Evolutionary conservation across 2,797 vertebrate species (phyloP), one percentile per base, ranked within the genome.

Genomic region (Tokudaia muenninki): DNA sequence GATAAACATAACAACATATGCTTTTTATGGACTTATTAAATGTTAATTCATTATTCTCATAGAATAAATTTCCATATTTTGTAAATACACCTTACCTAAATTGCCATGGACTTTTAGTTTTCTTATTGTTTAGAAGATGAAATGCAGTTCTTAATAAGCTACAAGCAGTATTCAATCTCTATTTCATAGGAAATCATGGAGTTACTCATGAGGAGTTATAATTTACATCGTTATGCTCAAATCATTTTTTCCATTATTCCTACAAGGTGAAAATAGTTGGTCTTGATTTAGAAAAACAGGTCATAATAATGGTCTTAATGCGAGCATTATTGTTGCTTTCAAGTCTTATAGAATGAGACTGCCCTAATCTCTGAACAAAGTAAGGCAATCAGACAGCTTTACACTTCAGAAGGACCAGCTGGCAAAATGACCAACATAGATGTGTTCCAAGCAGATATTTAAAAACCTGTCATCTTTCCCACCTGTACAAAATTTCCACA

Each of bases 271-370:
- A 91, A 93, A 94, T 94, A 91, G 89, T 93, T 94, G 47, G 67
- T 78, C 52, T 82, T 93, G 84, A 95, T 93, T 97, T 93, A 24
- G 34, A 83, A 97, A 96, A 96, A 70, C 63, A 89, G 34, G n/a
- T 84, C 78, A 50, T 80, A 91, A 89, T 83, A 90, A 93, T 59
- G 31, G 91, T 91, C 91, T 90, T 90, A 96, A 92, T 97, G 55
- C 37, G 55, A 83, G 63, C 52, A 90, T 95, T 70, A 88, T 41
- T 77, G 50, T 80, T 41, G 47, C 11, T 88, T 88, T 92, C 70
- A 88, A 95, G 26, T 47, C 70, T 44, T 90, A 83, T 2, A 22
- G 19, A 90, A 90, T 75, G 44, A 75, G 77, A 90, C 6, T 10
- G 2, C 37, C 34, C 26, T 92, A 70, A 95, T 72, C 72, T 90